Evolutionary conservation across 64 coral and sea anemone species (phyloP), one percentile per base, ranked within the genome.

Genomic region (Acropora yongei): DNA sequence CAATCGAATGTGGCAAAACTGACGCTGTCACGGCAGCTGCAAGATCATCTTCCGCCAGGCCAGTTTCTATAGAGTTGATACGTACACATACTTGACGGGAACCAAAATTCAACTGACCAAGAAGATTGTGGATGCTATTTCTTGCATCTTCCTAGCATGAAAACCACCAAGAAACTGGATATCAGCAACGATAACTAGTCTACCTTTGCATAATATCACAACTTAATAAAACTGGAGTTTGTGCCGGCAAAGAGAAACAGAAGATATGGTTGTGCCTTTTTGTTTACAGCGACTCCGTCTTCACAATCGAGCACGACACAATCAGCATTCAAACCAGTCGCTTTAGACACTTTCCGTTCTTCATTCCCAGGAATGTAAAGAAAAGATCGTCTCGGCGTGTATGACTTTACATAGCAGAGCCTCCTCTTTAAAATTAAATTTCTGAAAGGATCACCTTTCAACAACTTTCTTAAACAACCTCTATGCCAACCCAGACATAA

Each of bases 331-430:
- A 99, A 80, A 47, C 85, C 75, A 16, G 84, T 74, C 12, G 97
- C 97, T 94, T 99, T 99, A 18, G 60, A 60, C 6, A 99, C 92
- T 92, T 99, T 99, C 79, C 92, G 57, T 47, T 99, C 91, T 60
- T 99, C 97, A 93, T 99, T 99, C 47, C 97, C 97, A 3, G 97
- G 97, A 42, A 99, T 91, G 49, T 99, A 99, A 46, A 99, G 86
- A 91, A 96, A 96, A 14, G 97, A 99, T 79, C 97, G 76, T 39
- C 97, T 82, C 16, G 97, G 97, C 48, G 86, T 50, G 76, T 86
- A 80, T 6, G 83, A 76, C 17, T 50, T 87, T 4, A 87, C 14
- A 87, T 19, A 2, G 65, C 63, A 19, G 17, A 85, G 58, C 14
- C 6, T 71, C 44, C 82, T 85, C 3, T 39, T 17, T 0, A 67